These are phyloP conservation scores for Caenorhabditis drosophilae DNA, from an alignment of 2,888 invertebrate species.

Conservation along the genomic window DNA sequence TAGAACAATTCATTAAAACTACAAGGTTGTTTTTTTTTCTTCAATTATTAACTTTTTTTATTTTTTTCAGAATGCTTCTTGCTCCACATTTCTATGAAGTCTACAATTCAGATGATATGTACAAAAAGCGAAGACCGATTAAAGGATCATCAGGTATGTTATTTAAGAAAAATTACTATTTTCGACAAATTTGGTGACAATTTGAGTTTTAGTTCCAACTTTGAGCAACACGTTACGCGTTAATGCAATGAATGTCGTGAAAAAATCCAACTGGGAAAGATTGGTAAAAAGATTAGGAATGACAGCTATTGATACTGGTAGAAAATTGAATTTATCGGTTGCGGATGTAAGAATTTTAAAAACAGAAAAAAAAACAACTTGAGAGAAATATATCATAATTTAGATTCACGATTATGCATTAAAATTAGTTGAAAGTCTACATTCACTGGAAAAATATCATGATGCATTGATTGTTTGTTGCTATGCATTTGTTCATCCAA, in stretches of 20 bases:
- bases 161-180: no score
- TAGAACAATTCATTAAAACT: constrained; percentile 53
- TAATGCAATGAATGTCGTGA: constrained; percentile 47
- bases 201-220: constrained; percentile 16
- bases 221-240: constrained; percentile 46
- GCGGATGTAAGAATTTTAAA: constrained; percentile 14
- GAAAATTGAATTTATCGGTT: constrained; percentile 9
- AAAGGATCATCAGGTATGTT: constrained; percentile 8
- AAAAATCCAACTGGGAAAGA: constrained; percentile 50
- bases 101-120: constrained; percentile 20
- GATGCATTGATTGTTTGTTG: constrained; percentile 63
- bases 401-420: constrained; percentile 65
- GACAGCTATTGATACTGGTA: constrained; percentile 20
- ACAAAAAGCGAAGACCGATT: constrained; percentile 27
- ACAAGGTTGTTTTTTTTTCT: background rate
- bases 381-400: constrained; percentile 2
- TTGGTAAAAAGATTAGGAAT: constrained; percentile 56
- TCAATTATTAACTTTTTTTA: background rate
- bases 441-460: constrained; percentile 28
- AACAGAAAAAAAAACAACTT: background rate
- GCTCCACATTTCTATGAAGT: constrained; percentile 64
- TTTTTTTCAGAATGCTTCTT: constrained; percentile 53
- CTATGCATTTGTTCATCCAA: constrained; percentile 63
- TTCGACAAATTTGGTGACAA: no score
- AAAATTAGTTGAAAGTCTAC: constrained; percentile 57